phyloP scores from a whole-genome alignment of 2,888 invertebrate genomes.

The Fissipunctia ypsillon region DNA sequence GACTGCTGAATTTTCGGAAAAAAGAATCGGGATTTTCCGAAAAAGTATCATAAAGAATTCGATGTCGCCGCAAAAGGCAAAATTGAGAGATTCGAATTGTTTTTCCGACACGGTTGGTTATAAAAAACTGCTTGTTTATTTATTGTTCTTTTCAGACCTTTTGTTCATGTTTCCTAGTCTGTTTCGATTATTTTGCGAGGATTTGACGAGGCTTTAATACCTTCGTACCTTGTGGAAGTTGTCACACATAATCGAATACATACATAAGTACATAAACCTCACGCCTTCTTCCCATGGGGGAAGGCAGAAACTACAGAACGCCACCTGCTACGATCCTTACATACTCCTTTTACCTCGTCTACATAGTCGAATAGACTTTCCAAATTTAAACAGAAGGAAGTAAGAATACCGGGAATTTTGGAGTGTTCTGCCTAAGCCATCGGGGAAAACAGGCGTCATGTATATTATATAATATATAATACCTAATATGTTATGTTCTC shows the following conservation, averaged over 20 bases:
- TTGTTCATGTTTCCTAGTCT: constrained; percentile 1
- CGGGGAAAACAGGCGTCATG: background rate
- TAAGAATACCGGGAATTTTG: background rate
- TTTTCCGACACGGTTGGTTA: constrained; percentile 6
- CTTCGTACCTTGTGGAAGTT: background rate
- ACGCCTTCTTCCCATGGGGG: too few relatives aligned
- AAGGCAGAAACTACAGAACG: too few relatives aligned
- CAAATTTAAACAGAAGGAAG: too few relatives aligned
- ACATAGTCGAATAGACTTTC: background rate
- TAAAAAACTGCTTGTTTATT: constrained; percentile 7
- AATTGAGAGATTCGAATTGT: constrained; percentile 15
- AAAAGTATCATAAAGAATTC: constrained; percentile 31
- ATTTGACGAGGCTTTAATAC: background rate
- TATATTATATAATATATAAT: too few relatives aligned
- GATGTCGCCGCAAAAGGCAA: constrained; percentile 13
- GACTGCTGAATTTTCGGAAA: constrained; percentile 22
- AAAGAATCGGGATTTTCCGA: constrained; percentile 2
- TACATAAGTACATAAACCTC: too few relatives aligned
- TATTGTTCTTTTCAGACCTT: background rate
- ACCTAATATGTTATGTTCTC: too few relatives aligned
- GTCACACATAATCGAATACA: background rate
- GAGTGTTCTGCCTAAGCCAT: too few relatives aligned
- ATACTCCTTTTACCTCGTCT: too few relatives aligned
- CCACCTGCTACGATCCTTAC: too few relatives aligned
- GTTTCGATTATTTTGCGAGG: background rate